Evolutionary conservation across 2,888 invertebrate genomes (phyloP).

Genomic region (Palloptera scutellata): DNA sequence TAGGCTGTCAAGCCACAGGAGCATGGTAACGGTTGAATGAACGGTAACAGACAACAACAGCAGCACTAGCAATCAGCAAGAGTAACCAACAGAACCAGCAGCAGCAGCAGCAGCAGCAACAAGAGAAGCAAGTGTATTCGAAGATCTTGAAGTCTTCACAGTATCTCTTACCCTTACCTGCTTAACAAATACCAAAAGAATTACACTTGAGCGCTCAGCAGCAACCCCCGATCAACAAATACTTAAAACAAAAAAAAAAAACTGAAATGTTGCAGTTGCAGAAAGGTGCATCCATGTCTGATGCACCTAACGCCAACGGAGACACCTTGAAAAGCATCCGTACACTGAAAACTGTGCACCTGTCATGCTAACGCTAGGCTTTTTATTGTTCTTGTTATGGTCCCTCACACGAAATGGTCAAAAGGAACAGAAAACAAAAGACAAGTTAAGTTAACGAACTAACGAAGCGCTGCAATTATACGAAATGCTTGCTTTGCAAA

Average conservation of each 20-base stretch:
- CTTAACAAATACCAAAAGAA: constrained; percentile 13
- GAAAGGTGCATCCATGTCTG: constrained; percentile 51
- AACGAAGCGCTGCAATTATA: constrained; percentile 29
- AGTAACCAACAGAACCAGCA: constrained; percentile 27
- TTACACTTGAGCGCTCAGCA: constrained; percentile 45
- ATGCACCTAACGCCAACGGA: constrained; percentile 36
- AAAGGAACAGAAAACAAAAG: constrained; percentile 23
- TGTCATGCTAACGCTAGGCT: constrained; percentile 33
- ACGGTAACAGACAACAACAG: constrained; percentile 36
- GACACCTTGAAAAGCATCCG: constrained; percentile 28
- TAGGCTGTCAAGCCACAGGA: constrained; percentile 33
- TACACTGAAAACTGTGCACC: constrained; percentile 28
- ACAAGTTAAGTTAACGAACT: constrained; percentile 1
- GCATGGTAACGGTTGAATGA: constrained; percentile 48
- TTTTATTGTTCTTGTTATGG: constrained; percentile 5
- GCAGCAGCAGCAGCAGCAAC: constrained; percentile 14
- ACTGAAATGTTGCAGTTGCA: constrained; percentile 41
- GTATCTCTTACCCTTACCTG: constrained; percentile 8
- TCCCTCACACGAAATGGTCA: constrained; percentile 14
- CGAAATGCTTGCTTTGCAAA: constrained; percentile 7
- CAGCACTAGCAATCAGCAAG: neutral
- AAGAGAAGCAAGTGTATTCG: constrained; percentile 29
- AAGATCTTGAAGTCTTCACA: constrained; percentile 46
- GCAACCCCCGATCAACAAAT: constrained; percentile 30
- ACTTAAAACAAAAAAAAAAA: too few species aligned